A percentile compares a stretch with the other conserved stretches of the same genome.
phyloP scores from a whole-genome alignment of 2,113 vertebrate genomes.

The Pseudorectes ferrugineus region DNA sequence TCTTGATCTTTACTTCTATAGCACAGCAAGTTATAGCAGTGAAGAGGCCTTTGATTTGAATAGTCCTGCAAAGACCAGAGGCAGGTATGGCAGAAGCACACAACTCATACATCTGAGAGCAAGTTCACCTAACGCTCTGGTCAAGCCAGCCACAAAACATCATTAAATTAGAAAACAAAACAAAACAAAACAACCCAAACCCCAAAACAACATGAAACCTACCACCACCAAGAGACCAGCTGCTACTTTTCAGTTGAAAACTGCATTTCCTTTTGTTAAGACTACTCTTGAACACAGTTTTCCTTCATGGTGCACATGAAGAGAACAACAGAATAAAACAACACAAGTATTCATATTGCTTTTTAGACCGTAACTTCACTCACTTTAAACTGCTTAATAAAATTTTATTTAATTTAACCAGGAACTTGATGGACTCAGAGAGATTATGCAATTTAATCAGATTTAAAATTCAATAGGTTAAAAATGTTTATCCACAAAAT shows the following conservation, averaged over 20 bases:
- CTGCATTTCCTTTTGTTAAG: not conserved
- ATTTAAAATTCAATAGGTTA: not conserved
- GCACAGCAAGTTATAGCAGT: not conserved
- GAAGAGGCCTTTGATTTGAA: not conserved
- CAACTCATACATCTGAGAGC: not conserved
- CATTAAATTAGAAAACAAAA: not conserved
- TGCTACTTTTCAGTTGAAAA: not conserved
- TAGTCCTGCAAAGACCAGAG: not conserved
- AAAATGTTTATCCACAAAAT: not conserved
- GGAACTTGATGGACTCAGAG: not conserved
- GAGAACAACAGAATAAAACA: not conserved
- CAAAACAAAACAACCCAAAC: not conserved
- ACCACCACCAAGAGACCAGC: not conserved
- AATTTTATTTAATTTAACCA: not conserved
- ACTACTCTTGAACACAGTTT: not conserved
- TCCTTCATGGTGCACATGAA: not conserved
- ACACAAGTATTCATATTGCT: not conserved
- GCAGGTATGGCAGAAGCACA: not conserved
- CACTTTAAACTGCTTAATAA: not conserved
- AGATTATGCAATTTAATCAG: not conserved
- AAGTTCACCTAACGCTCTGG: not conserved
- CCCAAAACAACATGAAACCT: not conserved
- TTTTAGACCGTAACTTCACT: not conserved
- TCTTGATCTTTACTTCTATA: not conserved
- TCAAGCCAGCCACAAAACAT: not conserved